Base-by-base conservation (phyloP, 2,888 invertebrate species). In the Phasia obesa region DNA sequence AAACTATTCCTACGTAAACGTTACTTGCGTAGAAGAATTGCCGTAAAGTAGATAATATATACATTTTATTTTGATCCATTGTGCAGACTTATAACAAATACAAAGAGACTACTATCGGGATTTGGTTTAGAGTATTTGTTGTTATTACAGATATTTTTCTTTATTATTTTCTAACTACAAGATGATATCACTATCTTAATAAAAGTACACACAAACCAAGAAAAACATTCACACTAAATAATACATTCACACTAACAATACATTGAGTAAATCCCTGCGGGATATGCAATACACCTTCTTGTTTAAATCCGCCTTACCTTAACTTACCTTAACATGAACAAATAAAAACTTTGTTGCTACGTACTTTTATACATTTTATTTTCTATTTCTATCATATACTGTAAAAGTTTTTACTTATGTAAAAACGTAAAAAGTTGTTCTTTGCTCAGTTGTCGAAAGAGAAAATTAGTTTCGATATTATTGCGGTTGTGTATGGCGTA, bases 401-500 rank as follows among this genome's bases (percentile, higher is more conserved):
- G 44, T 17, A 7, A 17, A 5, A 15, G 11, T 62, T 42, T 9
- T 0, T 19, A n/a, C n/a, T 31, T 15, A 21, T 13, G 19, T n/a
- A 38, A 42, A 60, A 57, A 42, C n/a, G 53, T 53, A 38, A 23
- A 44, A 76, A 75, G 51, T 76, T 76, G 59, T 71, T 75, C 51
- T 31, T 60, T 59, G 60, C 49, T 73, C 19, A 62, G 60, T 38
- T 62, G 17, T 65, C 47, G 35, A 74, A 42, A 25, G 15, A 21
- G 17, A 38, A 77, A 70, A 62, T 64, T 42, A 42, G 49, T 65
- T 53, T 65, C 57, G 44, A 65, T 76, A 38, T 71, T 38, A 4
- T 51, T 73, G 42, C 21, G 75, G 70, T 75, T 49, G 57, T 57
- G 51, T 23, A 38, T 57, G 80, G 80, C 74, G 80, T 80, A 74